Base-by-base conservation (phyloP, 2,113 vertebrate species). In the Trichechus manatus region DNA sequence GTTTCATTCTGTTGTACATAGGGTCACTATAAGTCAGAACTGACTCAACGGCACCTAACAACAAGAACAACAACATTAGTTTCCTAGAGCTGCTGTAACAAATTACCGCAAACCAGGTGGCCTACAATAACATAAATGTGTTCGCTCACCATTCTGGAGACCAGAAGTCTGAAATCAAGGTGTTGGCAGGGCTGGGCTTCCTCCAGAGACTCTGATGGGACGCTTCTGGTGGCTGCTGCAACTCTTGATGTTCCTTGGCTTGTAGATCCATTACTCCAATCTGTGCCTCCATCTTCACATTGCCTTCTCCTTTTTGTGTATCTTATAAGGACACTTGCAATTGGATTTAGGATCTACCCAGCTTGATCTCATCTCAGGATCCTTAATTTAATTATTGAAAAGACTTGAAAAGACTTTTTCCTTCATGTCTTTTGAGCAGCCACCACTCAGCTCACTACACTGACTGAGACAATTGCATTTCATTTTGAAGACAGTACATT, bases 401-500 rank as follows among this genome's bases (percentile, higher is more conserved):
- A n/a, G n/a, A 74, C 22, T 39, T 74, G 20, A 3, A 74, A 17
- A 74, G 36, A 74, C 11, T 9, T 74, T 74, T 72, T 66, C 63
- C 27, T 66, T 29, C 31, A 10, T 25, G n/a, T 42, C 36, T 39
- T 42, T 74, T 74, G 22, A 39, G 72, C 22, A 4, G 36, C 11
- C 9, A 25, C 22, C 2, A 10, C 25, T 74, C 72, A 25, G 36
- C 36, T 39, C 20, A 74, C 8, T 39, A 23, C n/a, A 20, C 61
- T 42, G 68, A n/a, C 59, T 19, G 39, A 90, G 39, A 61, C 1
- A 23, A 27, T 14, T 17, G 5, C 1, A n/a, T 50, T 79, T 95
- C 25, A 36, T 82, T 88, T 88, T 81, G 91, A 95, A 95, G 36
- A 8, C 13, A 17, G 8, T 72, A 94, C 61, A 36, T n/a, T 23